phyloP scores from a whole-genome alignment of 1,140 invertebrate genomes.

The Drosophila varians region DNA sequence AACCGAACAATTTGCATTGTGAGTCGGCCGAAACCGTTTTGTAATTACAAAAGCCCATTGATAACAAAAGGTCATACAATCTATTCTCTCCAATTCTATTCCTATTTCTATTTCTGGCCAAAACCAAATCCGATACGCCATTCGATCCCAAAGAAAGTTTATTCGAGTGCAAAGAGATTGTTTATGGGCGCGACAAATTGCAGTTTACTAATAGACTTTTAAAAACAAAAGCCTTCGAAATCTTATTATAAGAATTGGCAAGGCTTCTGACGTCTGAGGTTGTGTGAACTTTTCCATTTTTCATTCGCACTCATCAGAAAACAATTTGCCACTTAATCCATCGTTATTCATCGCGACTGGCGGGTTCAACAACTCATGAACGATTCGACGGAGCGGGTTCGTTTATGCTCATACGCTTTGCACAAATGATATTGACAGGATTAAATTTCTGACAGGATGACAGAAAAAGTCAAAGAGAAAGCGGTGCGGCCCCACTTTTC shows the following conservation, averaged over 20 bases:
- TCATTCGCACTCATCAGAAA: slow-evolving; percentile 45
- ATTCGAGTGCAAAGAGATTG: not conserved
- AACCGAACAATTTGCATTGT: slow-evolving; percentile 48
- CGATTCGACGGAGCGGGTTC: slow-evolving; percentile 22
- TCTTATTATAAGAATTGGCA: slow-evolving; percentile 31
- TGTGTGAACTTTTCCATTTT: slow-evolving; percentile 35
- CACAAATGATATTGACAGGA: slow-evolving; percentile 34
- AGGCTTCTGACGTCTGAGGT: slow-evolving; percentile 6
- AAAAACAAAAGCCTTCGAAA: slow-evolving; percentile 19
- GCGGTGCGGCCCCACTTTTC: slow-evolving; percentile 8
- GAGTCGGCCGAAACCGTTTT: slow-evolving; percentile 28
- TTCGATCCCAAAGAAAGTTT: slow-evolving; percentile 24
- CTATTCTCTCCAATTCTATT: slow-evolving; percentile 13
- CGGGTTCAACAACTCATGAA: slow-evolving; percentile 42
- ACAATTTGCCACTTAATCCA: slow-evolving; percentile 36
- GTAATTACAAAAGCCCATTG: slow-evolving; percentile 32
- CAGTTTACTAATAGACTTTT: slow-evolving; percentile 4
- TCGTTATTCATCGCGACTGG: slow-evolving; percentile 14
- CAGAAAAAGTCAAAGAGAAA: slow-evolving; percentile 31
- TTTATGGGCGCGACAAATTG: slow-evolving; percentile 27
- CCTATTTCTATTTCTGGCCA: slow-evolving; percentile 5
- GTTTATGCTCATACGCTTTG: slow-evolving; percentile 22
- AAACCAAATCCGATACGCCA: not conserved
- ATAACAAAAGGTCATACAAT: slow-evolving; percentile 24
- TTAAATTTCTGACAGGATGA: slow-evolving; percentile 35